Evolutionary conservation across 1,140 invertebrate genomes (phyloP), one percentile per base, ranked within the genome.

Genomic region (Conopomorpha cramerella): DNA sequence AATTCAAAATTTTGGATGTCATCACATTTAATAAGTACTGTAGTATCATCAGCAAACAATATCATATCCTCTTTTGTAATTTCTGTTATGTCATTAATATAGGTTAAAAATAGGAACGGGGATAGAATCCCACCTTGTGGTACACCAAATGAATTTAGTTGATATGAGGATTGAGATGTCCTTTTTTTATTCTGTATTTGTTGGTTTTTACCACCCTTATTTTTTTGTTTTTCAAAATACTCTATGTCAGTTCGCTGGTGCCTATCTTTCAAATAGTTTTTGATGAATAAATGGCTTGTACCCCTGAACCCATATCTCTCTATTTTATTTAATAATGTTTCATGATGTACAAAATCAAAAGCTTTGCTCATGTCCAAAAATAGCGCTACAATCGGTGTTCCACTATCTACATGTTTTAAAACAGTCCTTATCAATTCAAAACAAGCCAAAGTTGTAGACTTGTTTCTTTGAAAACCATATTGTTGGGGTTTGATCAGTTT

Each of bases 391-490:
- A 28, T 31, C 8, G 36, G 10, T 8, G 19, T 23, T 30, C 17
- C 12, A 3, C 11, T 14, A 10, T 41, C 25, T 10, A 37, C 11
- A 33, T 12, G 12, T 18, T 33, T 14, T 8, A 15, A 19, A n/a
- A 41, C 12, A 8, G 29, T n/a, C 12, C 34, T 33, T 1, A 41
- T 29, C 3, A 41, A 16, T n/a, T 33, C 3, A 19, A 41, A 41
- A 16, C 34, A 37, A 2, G 39, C 39, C 8, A 37, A 28, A 4
- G 34, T 36, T 2, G 38, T 38, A 6, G 36, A 38, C 26, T 38
- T 38, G 1, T 23, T 23, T 8, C 25, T 38, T 27, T 38, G 36
- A 25, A 38, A 38, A 15, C 36, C 36, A 15, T 25, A 13, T 12
- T 38, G 36, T 26, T 38, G 28, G 11, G 12, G 17, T 33, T 32